A percentile compares a stretch with the other conserved stretches of the same genome.
Conservation (phyloP, 1,140 invertebrate species). For the Meteorus sp. region DNA sequence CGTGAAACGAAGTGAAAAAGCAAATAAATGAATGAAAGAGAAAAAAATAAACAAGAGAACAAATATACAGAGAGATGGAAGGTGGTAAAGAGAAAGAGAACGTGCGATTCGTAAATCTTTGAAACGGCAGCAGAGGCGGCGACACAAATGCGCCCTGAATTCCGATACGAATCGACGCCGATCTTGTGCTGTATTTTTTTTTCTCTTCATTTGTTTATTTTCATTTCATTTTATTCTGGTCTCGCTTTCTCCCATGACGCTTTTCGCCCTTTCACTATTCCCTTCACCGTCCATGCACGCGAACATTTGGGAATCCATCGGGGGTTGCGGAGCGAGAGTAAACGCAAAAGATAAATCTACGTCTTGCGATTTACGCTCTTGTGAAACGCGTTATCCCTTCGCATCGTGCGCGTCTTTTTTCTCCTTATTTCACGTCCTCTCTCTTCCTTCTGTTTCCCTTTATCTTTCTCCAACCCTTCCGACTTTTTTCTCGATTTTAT, state of each 20-base stretch:
- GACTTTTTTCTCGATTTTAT: not conserved
- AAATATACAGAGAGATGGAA: not conserved
- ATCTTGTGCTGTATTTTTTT: conserved; percentile 6
- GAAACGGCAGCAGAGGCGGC: conserved; percentile 16
- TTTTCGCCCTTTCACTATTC: not conserved
- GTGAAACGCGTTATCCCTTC: conserved; percentile 17
- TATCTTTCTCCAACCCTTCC: not conserved
- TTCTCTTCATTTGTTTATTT: conserved; percentile 3
- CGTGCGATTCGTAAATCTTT: conserved; percentile 35
- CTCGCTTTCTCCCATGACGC: not conserved
- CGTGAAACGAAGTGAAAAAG: too few relatives aligned
- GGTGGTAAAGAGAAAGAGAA: conserved; percentile 24
- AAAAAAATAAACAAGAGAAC: not conserved
- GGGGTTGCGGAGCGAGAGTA: not conserved
- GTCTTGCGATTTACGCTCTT: conserved; percentile 17
- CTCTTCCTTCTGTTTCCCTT: not conserved
- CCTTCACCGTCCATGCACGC: not conserved
- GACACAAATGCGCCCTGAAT: conserved; percentile 33
- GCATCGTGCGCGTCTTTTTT: conserved; percentile 1
- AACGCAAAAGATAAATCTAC: conserved; percentile 21
- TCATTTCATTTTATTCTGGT: not conserved
- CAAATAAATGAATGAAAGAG: too few relatives aligned
- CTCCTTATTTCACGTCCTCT: not conserved
- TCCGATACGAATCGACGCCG: conserved; percentile 31
- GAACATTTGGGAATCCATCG: conserved; percentile 13